Conservation (phyloP, 2,113 vertebrate genomes). For the Stomatorhinus ivindoensis region DNA sequence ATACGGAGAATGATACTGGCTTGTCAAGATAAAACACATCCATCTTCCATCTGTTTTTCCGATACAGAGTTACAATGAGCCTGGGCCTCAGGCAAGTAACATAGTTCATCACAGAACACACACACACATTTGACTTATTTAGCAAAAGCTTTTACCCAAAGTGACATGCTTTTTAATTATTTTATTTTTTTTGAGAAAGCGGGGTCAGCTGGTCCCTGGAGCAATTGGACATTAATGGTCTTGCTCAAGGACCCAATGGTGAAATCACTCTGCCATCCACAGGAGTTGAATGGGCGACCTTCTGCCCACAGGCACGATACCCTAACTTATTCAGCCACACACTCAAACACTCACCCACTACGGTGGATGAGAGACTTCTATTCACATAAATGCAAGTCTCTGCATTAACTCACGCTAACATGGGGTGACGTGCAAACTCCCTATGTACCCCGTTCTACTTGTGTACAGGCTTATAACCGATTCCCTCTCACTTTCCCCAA, state of each 20-base stretch:
- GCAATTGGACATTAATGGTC: not conserved
- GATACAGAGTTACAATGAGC: not conserved
- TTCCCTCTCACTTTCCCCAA: conserved; percentile 23
- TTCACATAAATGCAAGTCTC: not conserved
- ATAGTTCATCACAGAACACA: not conserved
- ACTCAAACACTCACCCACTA: not conserved
- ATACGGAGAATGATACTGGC: not conserved
- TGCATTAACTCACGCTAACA: not conserved
- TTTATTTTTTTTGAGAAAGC: not conserved
- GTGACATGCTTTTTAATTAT: not conserved
- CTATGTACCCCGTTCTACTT: not conserved
- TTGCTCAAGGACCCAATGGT: not conserved
- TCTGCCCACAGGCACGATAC: not conserved
- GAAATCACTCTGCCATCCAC: not conserved
- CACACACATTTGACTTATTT: not conserved
- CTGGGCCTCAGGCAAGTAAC: not conserved
- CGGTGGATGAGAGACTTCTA: not conserved
- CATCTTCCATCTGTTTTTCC: not conserved
- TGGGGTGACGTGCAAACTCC: not conserved
- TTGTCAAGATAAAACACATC: not conserved
- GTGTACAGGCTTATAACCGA: conserved; percentile 32
- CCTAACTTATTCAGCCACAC: not conserved
- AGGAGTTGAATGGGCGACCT: not conserved
- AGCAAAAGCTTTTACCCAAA: not conserved
- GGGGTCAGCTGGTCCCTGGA: not conserved